Evolutionary conservation across 2,797 vertebrate genomes (phyloP).

Genomic region (Gorsachius magnificus): DNA sequence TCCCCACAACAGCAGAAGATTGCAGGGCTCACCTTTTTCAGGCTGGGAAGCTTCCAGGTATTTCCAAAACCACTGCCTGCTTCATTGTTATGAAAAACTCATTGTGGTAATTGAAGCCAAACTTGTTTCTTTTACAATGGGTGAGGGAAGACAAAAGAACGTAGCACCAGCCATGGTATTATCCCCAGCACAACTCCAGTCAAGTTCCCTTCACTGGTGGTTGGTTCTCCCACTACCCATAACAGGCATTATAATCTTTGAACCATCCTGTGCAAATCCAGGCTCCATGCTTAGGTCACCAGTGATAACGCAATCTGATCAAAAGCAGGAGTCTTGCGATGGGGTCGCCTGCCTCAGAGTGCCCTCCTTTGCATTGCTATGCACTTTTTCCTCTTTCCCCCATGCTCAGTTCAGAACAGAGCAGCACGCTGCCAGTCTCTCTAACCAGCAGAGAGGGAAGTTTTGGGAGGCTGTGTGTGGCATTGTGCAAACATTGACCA

Average conservation of each 20-base stretch:
- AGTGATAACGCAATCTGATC: not conserved
- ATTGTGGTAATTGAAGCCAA: not conserved
- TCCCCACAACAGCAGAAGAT: not conserved
- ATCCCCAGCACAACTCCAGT: accelerated
- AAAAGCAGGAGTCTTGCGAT: not conserved
- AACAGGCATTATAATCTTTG: not conserved
- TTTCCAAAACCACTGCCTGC: not conserved
- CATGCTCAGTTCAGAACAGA: not conserved
- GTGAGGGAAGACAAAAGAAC: not conserved
- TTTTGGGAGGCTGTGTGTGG: not conserved
- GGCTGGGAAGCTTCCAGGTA: not conserved
- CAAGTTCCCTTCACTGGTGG: not conserved
- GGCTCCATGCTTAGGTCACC: not conserved
- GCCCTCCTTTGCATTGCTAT: not conserved
- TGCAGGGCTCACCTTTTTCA: not conserved
- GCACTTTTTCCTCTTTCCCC: not conserved
- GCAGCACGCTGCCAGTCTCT: accelerated
- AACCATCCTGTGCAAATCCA: not conserved
- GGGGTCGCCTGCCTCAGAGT: not conserved
- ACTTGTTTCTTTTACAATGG: not conserved
- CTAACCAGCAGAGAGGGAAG: not conserved
- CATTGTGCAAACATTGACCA: accelerated
- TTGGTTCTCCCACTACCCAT: not conserved
- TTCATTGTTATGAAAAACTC: not conserved
- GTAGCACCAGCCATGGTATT: not conserved